phyloP scores from a whole-genome alignment of 1,140 invertebrate genomes.

The Rhysida immarginata region DNA sequence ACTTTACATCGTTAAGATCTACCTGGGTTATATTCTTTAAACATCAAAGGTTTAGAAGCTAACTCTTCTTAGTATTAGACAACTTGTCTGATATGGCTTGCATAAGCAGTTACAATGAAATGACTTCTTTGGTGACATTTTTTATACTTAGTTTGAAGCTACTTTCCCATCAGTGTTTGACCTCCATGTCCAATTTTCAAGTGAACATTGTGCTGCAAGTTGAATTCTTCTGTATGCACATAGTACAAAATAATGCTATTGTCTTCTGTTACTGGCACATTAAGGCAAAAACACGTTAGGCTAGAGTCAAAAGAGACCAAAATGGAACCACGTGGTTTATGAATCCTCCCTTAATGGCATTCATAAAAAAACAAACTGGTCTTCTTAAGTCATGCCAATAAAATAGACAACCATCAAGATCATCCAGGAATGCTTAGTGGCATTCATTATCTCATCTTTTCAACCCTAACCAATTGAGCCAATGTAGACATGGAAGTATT shows the following conservation, averaged over 20 bases:
- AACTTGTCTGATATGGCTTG: slow-evolving; percentile 12
- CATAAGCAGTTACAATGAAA: slow-evolving; percentile 12
- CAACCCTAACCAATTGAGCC: no score
- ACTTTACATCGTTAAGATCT: slow-evolving; percentile 8
- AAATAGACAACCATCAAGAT: no score
- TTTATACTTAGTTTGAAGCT: background rate
- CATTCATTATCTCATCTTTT: no score
- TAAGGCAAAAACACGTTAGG: no score
- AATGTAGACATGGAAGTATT: no score
- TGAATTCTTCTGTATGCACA: slow-evolving; percentile 11
- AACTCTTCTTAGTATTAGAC: slow-evolving; percentile 10
- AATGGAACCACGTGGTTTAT: no score
- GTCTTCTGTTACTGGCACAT: slow-evolving; percentile 10
- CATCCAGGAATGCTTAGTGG: no score
- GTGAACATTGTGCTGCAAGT: slow-evolving; percentile 8
- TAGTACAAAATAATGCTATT: slow-evolving; percentile 9
- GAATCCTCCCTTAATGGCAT: no score
- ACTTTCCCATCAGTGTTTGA: slow-evolving; percentile 8
- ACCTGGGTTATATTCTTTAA: slow-evolving; percentile 11
- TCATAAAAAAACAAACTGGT: no score
- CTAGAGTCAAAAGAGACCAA: no score
- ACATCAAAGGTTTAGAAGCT: slow-evolving; percentile 12
- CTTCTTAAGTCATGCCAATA: no score
- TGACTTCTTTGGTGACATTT: slow-evolving; percentile 9
- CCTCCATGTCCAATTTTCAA: slow-evolving; percentile 9